Percentiles rank a stretch among this genome's conserved stretches.
These are phyloP conservation scores for Prietella phreatophila DNA, from an alignment of 2,113 vertebrate genomes.

Conservation along the genomic window DNA sequence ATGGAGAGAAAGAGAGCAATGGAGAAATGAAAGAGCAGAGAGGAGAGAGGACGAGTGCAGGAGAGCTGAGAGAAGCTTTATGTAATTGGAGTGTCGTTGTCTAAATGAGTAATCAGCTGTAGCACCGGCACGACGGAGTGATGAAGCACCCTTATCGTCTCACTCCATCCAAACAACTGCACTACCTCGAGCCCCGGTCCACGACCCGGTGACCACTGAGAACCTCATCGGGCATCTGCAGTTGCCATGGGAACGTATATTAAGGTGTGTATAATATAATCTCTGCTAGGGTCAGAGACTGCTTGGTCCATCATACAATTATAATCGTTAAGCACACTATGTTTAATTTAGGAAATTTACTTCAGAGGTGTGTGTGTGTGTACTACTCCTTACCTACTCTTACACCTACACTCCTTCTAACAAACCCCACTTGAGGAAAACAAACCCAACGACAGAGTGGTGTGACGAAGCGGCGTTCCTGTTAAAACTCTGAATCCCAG, in stretches of 20 bases:
- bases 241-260: slow-evolving; percentile 40
- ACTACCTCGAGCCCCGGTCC: slow-evolving; percentile 17
- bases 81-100: slow-evolving; percentile 54
- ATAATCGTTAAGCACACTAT: too few relatives aligned
- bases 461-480: too few relatives aligned
- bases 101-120: slow-evolving; percentile 65
- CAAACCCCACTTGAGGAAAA: neutral
- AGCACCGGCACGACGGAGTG: slow-evolving; percentile 59
- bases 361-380: too few relatives aligned
- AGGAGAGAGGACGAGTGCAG: neutral
- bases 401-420: neutral
- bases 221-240: slow-evolving; percentile 49
- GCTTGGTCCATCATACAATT: too few relatives aligned
- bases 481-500: neutral
- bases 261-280: neutral
- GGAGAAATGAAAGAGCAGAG: slow-evolving; percentile 10
- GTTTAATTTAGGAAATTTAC: too few relatives aligned
- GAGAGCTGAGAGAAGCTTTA: slow-evolving; percentile 48
- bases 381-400: too few relatives aligned
- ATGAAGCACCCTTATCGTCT: slow-evolving; percentile 58
- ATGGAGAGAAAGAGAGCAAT: neutral
- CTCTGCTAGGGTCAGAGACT: neutral
- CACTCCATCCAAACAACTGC: slow-evolving; percentile 39
- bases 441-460: neutral
- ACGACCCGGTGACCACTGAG: slow-evolving; percentile 28